A percentile compares a stretch with the other conserved stretches of the same genome.
These are phyloP conservation scores for Leucopsar rothschildi DNA, from an alignment of 2,113 vertebrate genomes.

Conservation along the genomic window DNA sequence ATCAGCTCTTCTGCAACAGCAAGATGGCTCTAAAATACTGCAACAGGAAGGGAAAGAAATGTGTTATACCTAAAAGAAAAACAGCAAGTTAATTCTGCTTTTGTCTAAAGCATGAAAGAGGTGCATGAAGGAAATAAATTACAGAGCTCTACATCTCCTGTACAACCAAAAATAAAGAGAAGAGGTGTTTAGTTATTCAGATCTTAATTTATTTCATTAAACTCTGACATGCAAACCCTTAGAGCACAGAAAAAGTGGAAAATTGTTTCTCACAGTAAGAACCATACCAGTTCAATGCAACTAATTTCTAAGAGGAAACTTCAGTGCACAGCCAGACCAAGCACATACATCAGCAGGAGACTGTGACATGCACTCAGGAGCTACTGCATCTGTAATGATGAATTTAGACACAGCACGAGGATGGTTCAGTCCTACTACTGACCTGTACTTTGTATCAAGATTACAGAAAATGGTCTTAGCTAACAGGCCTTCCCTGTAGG, in stretches of 20 bases:
- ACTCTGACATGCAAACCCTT: neutral
- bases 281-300: neutral
- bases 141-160: neutral
- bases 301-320: neutral
- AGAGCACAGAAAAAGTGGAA: neutral
- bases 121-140: neutral
- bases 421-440: neutral
- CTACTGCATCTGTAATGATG: neutral
- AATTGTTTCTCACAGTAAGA: neutral
- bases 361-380: neutral
- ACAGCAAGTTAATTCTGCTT: neutral
- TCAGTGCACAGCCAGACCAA: neutral
- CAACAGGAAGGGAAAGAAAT: neutral
- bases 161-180: neutral
- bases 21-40: neutral
- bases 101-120: neutral
- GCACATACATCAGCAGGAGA: rapidly evolving
- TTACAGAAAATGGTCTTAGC: neutral
- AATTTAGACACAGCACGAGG: neutral
- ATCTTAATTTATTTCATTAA: neutral
- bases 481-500: neutral
- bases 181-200: neutral
- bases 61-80: neutral
- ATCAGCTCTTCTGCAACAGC: conserved; percentile 3
- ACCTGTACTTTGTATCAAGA: neutral